These are phyloP conservation scores for Strigamia transsilvanica DNA, from an alignment of 2,888 invertebrate species.

Conservation along the genomic window DNA sequence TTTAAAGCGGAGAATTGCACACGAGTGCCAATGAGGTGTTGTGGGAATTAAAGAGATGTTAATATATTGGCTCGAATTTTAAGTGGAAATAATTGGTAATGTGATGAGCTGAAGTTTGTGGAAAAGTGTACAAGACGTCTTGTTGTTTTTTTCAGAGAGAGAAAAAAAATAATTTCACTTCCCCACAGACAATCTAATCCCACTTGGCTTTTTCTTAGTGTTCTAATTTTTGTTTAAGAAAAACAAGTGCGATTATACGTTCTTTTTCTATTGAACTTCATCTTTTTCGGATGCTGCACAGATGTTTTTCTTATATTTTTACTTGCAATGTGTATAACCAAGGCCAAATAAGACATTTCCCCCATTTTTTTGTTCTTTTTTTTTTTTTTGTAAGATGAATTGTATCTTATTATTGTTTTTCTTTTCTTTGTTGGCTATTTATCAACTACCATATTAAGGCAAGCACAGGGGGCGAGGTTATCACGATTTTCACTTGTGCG, in stretches of 20 bases:
- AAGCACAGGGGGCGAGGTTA: not conserved
- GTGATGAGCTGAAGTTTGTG: slow-evolving; percentile 25
- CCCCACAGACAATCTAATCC: not conserved
- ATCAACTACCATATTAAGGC: slow-evolving; percentile 21
- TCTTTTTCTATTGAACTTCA: not conserved
- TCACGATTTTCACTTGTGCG: slow-evolving; percentile 15
- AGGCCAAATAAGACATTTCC: slow-evolving; percentile 3
- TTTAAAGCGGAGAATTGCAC: slow-evolving; percentile 36
- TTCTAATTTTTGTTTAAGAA: not conserved
- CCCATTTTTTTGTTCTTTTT: not conserved
- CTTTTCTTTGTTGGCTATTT: slow-evolving; percentile 20
- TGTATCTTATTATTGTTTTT: slow-evolving; percentile 16
- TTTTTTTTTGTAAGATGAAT: not conserved
- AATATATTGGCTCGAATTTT: slow-evolving; percentile 27
- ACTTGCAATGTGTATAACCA: not conserved
- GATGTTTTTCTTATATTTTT: slow-evolving; percentile 37
- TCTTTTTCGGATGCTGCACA: slow-evolving; percentile 31
- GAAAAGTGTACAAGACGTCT: not conserved
- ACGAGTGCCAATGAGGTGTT: slow-evolving; percentile 41
- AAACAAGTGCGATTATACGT: not conserved
- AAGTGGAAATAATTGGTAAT: slow-evolving; percentile 43
- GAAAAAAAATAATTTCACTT: not conserved
- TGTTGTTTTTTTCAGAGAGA: not conserved
- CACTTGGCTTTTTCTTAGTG: not conserved
- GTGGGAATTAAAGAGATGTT: slow-evolving; percentile 36